Conservation (phyloP, 1,140 invertebrate genomes). For the Cotesia typhae region DNA sequence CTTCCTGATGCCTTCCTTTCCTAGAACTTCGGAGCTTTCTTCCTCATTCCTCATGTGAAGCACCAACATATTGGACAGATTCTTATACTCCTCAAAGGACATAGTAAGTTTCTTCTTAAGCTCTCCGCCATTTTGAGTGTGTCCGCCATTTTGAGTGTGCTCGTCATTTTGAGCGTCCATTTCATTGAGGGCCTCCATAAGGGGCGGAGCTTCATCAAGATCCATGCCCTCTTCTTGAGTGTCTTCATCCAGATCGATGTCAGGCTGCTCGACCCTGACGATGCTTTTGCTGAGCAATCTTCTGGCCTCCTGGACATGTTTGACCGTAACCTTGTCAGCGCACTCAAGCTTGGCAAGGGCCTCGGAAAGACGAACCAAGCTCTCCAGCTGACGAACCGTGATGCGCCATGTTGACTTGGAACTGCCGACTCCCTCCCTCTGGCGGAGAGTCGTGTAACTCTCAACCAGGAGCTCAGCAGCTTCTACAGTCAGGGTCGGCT, state of each 20-base stretch:
- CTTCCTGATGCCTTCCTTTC: conserved; percentile 75
- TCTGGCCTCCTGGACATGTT: conserved; percentile 92
- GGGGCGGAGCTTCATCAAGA: conserved; percentile 63
- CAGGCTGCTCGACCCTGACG: conserved; percentile 96
- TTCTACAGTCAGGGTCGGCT: conserved; percentile 88
- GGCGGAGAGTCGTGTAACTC: conserved; percentile 87
- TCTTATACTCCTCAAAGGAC: conserved; percentile 95
- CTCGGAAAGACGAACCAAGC: conserved; percentile 95
- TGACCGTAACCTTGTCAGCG: conserved; percentile 82
- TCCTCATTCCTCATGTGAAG: conserved; percentile 89
- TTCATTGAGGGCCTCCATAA: conserved; percentile 58
- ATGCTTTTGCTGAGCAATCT: conserved; percentile 98
- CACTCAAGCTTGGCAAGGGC: conserved; percentile 97
- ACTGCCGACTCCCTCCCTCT: conserved; percentile 79
- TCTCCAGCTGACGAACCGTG: conserved; percentile 99
- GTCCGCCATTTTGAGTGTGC: conserved; percentile 29
- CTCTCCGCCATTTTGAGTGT: conserved; percentile 37
- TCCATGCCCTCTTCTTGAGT: conserved; percentile 67
- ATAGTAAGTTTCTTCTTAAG: conserved; percentile 87
- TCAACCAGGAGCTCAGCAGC: conserved; percentile 87
- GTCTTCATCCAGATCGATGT: conserved; percentile 92
- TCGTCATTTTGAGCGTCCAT: conserved; percentile 25
- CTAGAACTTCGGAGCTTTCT: conserved; percentile 67
- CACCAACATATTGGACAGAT: conserved; percentile 90
- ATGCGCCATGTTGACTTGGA: conserved; percentile 90